These are phyloP conservation scores for Marisa cornuarietis DNA, from an alignment of 1,140 invertebrate species.

Conservation along the genomic window DNA sequence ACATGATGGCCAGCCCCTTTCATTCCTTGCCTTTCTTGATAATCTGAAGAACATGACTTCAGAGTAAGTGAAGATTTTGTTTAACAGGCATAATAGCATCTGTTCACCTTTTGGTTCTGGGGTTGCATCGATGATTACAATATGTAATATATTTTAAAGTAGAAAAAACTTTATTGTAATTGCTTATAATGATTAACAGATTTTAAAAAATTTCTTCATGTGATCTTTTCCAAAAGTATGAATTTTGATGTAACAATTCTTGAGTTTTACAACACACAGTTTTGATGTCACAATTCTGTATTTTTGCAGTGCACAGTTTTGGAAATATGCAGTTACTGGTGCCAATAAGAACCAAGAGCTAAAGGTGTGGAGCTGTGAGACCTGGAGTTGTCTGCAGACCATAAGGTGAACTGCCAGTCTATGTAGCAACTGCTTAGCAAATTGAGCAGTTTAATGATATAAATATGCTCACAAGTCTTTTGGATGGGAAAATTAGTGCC, in stretches of 20 bases:
- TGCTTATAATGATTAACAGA: too few species aligned
- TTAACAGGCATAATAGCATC: too few species aligned
- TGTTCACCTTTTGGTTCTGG: too few species aligned
- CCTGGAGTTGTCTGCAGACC: slow-evolving; percentile 91
- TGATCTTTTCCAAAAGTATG: not conserved
- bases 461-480: too few species aligned
- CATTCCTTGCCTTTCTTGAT: slow-evolving; percentile 89
- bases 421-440: too few species aligned
- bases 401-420: slow-evolving; percentile 70
- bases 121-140: too few species aligned
- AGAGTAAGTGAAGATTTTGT: slow-evolving; percentile 74
- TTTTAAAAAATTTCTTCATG: not conserved
- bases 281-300: slow-evolving; percentile 4
- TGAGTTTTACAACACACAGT: not conserved
- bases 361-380: slow-evolving; percentile 93
- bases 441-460: too few species aligned
- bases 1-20: slow-evolving; percentile 84
- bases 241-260: not conserved
- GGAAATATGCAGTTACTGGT: slow-evolving; percentile 93
- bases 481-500: too few species aligned
- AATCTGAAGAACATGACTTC: slow-evolving; percentile 84
- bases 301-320: slow-evolving; percentile 79
- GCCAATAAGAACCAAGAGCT: slow-evolving; percentile 88
- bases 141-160: too few species aligned
- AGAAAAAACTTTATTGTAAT: too few species aligned